Evolutionary conservation across 2,888 invertebrate species (phyloP).

Genomic region (Athrips mouffetella): DNA sequence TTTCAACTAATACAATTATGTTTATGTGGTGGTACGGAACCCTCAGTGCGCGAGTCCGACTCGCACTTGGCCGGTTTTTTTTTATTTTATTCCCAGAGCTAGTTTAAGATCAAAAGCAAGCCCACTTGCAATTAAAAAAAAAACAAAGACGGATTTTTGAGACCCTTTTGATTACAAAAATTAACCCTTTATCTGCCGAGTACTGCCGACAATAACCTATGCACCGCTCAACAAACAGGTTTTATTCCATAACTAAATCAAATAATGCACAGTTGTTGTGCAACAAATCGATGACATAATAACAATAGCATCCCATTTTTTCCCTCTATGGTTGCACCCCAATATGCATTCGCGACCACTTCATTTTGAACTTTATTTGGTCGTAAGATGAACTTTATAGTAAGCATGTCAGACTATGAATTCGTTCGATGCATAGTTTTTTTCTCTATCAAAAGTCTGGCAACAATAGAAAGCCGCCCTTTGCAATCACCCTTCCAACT

Average conservation of each 20-base stretch:
- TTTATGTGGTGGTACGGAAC: too few species aligned
- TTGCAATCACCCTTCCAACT: constrained; percentile 57
- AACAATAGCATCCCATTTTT: constrained; percentile 37
- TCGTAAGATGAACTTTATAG: not conserved
- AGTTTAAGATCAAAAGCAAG: too few species aligned
- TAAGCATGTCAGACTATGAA: not conserved
- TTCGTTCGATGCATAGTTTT: constrained; percentile 24
- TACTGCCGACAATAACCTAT: too few species aligned
- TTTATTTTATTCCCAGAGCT: too few species aligned
- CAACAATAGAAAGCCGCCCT: constrained; percentile 63
- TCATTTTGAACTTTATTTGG: not conserved
- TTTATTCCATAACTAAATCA: not conserved
- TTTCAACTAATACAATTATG: too few species aligned
- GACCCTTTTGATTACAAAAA: too few species aligned
- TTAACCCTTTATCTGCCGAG: too few species aligned
- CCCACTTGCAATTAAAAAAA: too few species aligned
- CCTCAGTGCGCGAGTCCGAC: too few species aligned
- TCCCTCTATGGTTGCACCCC: constrained; percentile 34
- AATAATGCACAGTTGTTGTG: constrained; percentile 24
- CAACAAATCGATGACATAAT: constrained; percentile 55
- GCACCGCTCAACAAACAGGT: constrained; percentile 11
- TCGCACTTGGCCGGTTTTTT: too few species aligned
- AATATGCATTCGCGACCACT: constrained; percentile 3
- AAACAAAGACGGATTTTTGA: too few species aligned
- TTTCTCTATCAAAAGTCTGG: constrained; percentile 55